Evolutionary conservation across 2,113 vertebrate species (phyloP).

Genomic region (Stigmatopora argus): DNA sequence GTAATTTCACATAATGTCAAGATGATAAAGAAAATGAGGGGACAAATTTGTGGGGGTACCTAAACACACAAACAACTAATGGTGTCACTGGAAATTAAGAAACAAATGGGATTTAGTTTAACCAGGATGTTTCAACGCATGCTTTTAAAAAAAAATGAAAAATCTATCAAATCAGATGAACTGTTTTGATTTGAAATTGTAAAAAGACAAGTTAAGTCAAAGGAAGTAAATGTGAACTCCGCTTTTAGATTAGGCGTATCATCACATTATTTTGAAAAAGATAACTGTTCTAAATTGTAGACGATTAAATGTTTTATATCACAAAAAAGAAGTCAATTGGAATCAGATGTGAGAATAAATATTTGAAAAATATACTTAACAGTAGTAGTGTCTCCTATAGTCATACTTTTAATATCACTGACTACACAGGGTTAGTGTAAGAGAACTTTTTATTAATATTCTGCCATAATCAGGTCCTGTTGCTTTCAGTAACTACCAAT

Average conservation of each 20-base stretch:
- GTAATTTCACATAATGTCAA: background rate
- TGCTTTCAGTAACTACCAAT: background rate
- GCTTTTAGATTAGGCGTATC: slow-evolving; percentile 6
- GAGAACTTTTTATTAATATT: background rate
- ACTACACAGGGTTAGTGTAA: background rate
- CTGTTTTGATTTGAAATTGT: background rate
- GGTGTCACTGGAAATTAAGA: slow-evolving; percentile 12
- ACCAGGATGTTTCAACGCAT: background rate
- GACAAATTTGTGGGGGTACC: slow-evolving; percentile 6
- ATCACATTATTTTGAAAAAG: slow-evolving; percentile 13
- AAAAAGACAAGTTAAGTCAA: background rate
- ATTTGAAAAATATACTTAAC: slow-evolving; percentile 24
- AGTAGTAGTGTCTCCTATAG: background rate
- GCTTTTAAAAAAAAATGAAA: background rate
- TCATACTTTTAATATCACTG: background rate
- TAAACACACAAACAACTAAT: slow-evolving; percentile 22
- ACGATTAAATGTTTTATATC: slow-evolving; percentile 12
- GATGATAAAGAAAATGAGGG: background rate
- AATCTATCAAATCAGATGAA: background rate
- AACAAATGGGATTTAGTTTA: background rate
- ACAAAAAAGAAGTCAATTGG: slow-evolving; percentile 8
- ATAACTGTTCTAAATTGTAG: background rate
- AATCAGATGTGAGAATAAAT: background rate
- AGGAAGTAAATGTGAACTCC: slow-evolving; percentile 6
- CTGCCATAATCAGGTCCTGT: background rate